Evolutionary conservation across 30 jellyfish, hydroid and myxozoan genomes (phyloP), one percentile per base, ranked within the genome.

Genomic region (Turritopsis rubra): DNA sequence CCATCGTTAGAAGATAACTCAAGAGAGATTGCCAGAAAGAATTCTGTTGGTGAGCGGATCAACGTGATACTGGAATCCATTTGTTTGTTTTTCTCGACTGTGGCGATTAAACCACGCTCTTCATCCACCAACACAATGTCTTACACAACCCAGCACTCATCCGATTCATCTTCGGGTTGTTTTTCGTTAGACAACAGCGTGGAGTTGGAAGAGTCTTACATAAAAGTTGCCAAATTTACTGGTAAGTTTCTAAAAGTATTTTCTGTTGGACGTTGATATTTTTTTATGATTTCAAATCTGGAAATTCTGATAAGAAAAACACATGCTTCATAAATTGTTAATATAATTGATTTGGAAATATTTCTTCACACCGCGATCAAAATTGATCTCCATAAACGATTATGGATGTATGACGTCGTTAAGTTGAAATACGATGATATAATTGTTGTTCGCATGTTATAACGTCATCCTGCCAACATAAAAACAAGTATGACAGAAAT

Each of bases 141-240:
- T 7, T 68, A 68, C 77, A 68, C 31, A 23, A 27, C 22, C 31
- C 77, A 68, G 19, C 28, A 68, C 19, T 68, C 77, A 7, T 68
- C 30, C 28, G 31, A 23, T 0, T 68, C 77, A 52, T 77, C 85
- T 60, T 77, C 85, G n/a, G 85, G 85, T 7, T 77, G 29, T 52
- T 66, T 26, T 28, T 26, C 71, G 41, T 77, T 77, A 66, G 73
- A 25, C 28, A 29, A 30, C 70, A 77, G 85, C 29, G 25, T 26
- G 21, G 85, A 77, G 72, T n/a, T 77, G 66, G 85, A 77, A 5
- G 85, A 77, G 19, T 77, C 85, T 52, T 77, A 77, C 53, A 77
- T 77, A 24, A 77, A 77, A 77, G 85, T 77, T 25, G 21, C 85
- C 21, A 77, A 60, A 29, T 77, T 77, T 77, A 29, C 77, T 26